Conservation (phyloP, 2,888 invertebrate genomes). For the Baccha elongata region DNA sequence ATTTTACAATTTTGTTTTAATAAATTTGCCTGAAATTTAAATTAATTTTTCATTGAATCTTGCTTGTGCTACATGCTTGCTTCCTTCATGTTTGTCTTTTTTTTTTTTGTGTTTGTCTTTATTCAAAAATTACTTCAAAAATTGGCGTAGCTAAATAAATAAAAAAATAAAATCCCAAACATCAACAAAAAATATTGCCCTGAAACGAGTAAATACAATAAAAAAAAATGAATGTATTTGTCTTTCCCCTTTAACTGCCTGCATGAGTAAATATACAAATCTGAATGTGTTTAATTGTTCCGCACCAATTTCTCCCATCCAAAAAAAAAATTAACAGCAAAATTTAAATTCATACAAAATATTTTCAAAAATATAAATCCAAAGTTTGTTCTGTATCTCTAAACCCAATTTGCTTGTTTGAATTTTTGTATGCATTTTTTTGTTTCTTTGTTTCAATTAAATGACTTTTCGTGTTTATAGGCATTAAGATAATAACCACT, state of each 20-base stretch:
- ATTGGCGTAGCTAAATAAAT: not conserved
- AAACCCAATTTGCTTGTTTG: slow-evolving; percentile 62
- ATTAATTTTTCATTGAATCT: slow-evolving; percentile 6
- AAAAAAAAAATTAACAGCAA: not conserved
- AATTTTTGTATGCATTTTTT: slow-evolving; percentile 32
- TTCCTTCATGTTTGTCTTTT: slow-evolving; percentile 28
- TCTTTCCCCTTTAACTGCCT: slow-evolving; percentile 36
- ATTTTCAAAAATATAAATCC: not conserved
- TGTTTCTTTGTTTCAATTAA: slow-evolving; percentile 17
- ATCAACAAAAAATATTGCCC: slow-evolving; percentile 6
- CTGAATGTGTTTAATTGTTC: slow-evolving; percentile 28
- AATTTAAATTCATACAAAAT: slow-evolving; percentile 38
- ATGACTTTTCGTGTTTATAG: not conserved
- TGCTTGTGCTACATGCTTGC: slow-evolving; percentile 38
- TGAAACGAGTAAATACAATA: slow-evolving; percentile 7
- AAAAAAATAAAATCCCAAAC: slow-evolving; percentile 7
- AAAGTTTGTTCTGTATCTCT: not conserved
- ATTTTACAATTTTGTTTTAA: not conserved
- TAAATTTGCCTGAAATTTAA: slow-evolving; percentile 23
- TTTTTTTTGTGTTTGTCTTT: not conserved
- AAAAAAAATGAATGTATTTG: slow-evolving; percentile 22
- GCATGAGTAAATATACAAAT: slow-evolving; percentile 54
- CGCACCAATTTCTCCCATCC: not conserved
- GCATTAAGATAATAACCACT: slow-evolving; percentile 55
- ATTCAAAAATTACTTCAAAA: not conserved